Evolutionary conservation across 2,113 vertebrate species (phyloP).

Genomic region (Rostratula benghalensis): DNA sequence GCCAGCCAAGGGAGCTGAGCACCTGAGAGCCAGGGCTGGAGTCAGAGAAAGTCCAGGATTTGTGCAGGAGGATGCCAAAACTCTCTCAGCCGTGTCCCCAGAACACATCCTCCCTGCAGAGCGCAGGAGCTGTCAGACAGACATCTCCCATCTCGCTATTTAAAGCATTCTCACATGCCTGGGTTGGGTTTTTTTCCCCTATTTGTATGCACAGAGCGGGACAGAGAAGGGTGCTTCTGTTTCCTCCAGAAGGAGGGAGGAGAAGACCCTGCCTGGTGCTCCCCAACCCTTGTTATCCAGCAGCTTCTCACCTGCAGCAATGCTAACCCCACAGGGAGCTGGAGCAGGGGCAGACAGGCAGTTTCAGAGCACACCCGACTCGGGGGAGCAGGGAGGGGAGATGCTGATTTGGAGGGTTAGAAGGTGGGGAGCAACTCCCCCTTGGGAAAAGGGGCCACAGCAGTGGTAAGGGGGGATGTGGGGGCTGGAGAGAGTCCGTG

Average conservation of each 20-base stretch:
- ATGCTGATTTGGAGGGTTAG: neutral
- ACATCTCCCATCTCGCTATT: neutral
- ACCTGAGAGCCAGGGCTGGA: neutral
- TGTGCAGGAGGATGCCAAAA: neutral
- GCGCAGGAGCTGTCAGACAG: neutral
- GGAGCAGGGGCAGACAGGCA: neutral
- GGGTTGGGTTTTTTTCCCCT: neutral
- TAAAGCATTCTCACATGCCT: neutral
- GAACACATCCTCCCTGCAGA: rapidly evolving
- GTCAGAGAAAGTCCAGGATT: neutral
- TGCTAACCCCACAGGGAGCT: neutral
- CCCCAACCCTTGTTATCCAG: neutral
- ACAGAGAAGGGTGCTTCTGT: neutral
- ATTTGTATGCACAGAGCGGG: neutral
- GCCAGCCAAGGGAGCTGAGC: neutral
- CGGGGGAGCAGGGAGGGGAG: neutral
- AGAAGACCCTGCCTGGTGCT: neutral
- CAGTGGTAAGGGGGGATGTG: neutral
- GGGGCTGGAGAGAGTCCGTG: neutral
- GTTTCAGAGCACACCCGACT: neutral
- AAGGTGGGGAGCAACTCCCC: neutral
- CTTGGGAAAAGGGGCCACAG: neutral
- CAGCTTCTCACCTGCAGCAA: neutral
- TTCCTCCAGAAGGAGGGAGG: neutral
- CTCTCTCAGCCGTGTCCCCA: neutral